Conservation (phyloP, 2,797 vertebrate genomes). For the Pteronotus mesoamericanus region DNA sequence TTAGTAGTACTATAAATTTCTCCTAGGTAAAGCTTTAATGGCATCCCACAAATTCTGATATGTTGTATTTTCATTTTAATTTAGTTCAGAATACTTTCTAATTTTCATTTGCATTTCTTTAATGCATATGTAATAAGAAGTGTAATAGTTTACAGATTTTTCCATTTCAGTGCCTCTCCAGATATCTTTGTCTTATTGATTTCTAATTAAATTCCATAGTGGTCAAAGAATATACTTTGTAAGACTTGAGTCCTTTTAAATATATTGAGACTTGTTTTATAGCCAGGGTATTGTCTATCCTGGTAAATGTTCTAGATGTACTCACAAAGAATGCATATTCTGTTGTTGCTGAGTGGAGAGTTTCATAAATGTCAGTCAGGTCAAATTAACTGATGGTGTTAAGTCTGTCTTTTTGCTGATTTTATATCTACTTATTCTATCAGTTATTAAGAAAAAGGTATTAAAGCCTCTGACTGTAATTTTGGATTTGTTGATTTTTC, state of each 20-base stretch:
- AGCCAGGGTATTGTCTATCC: neutral
- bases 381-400: neutral
- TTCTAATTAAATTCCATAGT: neutral
- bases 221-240: neutral
- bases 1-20: neutral
- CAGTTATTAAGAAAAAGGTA: neutral
- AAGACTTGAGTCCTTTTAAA: neutral
- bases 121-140: neutral
- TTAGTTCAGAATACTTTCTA: neutral
- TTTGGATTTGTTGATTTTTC: neutral
- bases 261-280: neutral
- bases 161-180: neutral
- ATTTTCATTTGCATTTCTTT: neutral
- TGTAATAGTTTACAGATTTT: neutral
- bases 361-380: too few species aligned
- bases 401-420: neutral
- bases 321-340: neutral
- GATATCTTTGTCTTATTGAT: neutral
- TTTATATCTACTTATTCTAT: neutral
- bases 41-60: neutral
- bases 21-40: neutral
- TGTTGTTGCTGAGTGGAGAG: neutral
- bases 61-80: neutral
- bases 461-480: neutral
- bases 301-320: neutral